Base-by-base conservation (phyloP, 1,140 invertebrate species). In the Leguminivora glycinivorella region DNA sequence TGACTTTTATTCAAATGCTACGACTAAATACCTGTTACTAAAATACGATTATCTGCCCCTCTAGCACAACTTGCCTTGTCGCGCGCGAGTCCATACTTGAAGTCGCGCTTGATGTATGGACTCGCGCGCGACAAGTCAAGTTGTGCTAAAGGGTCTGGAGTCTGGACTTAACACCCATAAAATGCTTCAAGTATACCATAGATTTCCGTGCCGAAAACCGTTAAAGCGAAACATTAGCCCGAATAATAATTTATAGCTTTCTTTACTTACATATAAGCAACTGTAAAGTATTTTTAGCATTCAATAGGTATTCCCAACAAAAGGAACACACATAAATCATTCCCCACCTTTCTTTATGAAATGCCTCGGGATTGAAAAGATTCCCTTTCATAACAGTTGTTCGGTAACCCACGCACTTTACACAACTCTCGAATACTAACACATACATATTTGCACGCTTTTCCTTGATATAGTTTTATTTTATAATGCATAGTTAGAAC, bases 251-350 rank as follows among this genome's bases (percentile, higher is more conserved):
- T 63, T 63, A 68, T 68, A 68, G 40, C 34, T 68, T 68, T 68
- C 24, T 68, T 68, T 68, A 63, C 58, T 68, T 68, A 31, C 58
- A 43, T 19, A 43, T 43, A 68, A 68, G 24, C 70, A 74, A 77
- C 75, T 70, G 72, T 73, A 63, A 74, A 77, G 72, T 38, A 58
- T 73, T 76, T 74, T 74, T 79, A 70, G 70, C 70, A 67, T 76
- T 75, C 73, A 77, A 77, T 79, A 75, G 71, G 77, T 77, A 60
- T 70, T 58, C 40, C n/a, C 73, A 76, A 81, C 74, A 79, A 81
- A 74, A 74, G 72, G 69, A 75, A 74, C 72, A 75, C 47, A 74
- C 75, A 81, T 80, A 83, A 84, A 87, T 84, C 78, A 78, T 72
- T 71, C 67, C 58, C 75, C 66, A 58, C 74, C 75, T 83, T 83